Evolutionary conservation across 37 sponge, comb jelly and placozoan species (phyloP).

Genomic region (Tethya wilhelma): DNA sequence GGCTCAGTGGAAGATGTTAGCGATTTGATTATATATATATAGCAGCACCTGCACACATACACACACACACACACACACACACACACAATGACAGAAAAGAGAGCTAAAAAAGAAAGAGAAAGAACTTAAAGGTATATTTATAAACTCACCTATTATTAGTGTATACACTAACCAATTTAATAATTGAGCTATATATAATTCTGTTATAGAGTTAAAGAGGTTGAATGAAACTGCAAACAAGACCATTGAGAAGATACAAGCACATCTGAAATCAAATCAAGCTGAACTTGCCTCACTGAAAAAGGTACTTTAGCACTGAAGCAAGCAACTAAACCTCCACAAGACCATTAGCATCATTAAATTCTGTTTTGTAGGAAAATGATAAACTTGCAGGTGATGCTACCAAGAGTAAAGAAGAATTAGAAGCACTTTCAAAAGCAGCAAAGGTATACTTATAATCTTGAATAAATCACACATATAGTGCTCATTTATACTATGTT

Average conservation of each 20-base stretch:
- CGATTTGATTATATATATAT: too few relatives aligned
- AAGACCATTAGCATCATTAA: not conserved
- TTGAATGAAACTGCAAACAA: not conserved
- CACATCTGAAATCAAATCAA: not conserved
- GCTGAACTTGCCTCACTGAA: not conserved
- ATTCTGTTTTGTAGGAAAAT: not conserved
- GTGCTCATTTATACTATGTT: too few relatives aligned
- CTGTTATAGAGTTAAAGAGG: not conserved
- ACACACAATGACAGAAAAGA: not conserved
- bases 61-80: too few relatives aligned
- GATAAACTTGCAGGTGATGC: not conserved
- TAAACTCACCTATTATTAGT: not conserved
- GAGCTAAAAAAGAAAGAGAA: slow-evolving; percentile 16
- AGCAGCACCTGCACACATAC: too few relatives aligned
- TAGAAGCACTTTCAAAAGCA: not conserved
- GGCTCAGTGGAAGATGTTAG: not conserved
- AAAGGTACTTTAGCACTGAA: too few relatives aligned
- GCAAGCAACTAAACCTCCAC: too few relatives aligned
- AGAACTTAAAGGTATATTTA: slow-evolving; percentile 8
- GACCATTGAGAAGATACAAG: not conserved
- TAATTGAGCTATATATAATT: not conserved
- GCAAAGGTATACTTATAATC: not conserved
- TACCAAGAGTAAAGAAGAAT: not conserved
- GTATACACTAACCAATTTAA: too few relatives aligned
- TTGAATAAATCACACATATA: too few relatives aligned